Evolutionary conservation across 2,888 invertebrate species (phyloP).

Genomic region (Drosophila nigricruria): DNA sequence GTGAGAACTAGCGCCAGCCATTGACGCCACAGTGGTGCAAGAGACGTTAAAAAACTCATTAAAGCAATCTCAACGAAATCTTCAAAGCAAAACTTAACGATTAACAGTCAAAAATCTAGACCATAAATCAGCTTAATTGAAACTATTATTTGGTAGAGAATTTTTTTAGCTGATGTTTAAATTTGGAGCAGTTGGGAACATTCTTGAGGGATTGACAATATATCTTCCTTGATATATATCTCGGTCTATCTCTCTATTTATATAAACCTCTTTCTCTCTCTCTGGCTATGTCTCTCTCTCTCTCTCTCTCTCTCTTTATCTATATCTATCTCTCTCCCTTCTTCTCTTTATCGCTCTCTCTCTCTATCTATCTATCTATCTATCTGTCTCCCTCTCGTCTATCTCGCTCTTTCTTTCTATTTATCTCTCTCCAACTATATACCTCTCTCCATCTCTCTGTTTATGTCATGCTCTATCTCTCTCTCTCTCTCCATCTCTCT

Average conservation of each 20-base stretch:
- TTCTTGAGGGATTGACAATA: not conserved
- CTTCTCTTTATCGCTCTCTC: not conserved
- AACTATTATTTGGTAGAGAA: not conserved
- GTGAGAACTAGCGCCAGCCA: conserved; percentile 73
- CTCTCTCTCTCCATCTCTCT: not conserved
- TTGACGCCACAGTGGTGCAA: conserved; percentile 49
- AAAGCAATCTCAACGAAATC: not conserved
- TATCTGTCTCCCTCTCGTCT: not conserved
- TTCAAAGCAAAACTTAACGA: not conserved
- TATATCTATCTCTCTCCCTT: not conserved
- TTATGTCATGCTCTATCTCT: not conserved
- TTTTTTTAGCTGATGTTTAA: not conserved
- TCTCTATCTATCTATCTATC: not conserved
- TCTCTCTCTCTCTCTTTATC: not conserved
- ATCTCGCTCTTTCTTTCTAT: not conserved
- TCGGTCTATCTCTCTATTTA: not conserved
- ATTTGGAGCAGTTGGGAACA: not conserved
- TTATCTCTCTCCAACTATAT: not conserved
- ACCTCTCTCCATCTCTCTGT: not conserved
- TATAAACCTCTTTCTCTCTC: not conserved
- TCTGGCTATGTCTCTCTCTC: not conserved
- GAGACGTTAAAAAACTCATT: not conserved
- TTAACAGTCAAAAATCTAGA: not conserved
- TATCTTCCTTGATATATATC: not conserved
- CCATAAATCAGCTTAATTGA: conserved; percentile 5